Evolutionary conservation across 2,888 invertebrate species (phyloP).

Genomic region (Drosophila yooni): DNA sequence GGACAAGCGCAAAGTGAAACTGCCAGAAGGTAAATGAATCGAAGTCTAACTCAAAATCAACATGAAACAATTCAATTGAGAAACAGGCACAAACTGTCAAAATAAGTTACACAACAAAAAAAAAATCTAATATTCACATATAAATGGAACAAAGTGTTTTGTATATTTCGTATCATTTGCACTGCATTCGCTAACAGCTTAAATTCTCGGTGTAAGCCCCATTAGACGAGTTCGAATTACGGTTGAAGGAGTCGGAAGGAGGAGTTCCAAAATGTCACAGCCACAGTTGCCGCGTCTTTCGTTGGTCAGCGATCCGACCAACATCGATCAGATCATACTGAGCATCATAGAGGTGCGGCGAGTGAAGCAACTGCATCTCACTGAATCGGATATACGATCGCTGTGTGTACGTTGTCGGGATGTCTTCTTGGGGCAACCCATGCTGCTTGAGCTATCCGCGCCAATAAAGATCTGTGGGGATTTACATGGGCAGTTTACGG

Average conservation of each 20-base stretch:
- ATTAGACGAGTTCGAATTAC: slow-evolving; percentile 6
- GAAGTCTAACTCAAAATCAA: background rate
- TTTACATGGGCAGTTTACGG: slow-evolving; percentile 53
- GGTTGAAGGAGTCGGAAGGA: background rate
- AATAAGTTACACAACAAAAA: background rate
- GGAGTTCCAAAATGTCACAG: background rate
- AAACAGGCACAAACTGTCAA: slow-evolving; percentile 40
- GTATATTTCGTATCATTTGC: slow-evolving; percentile 16
- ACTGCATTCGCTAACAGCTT: slow-evolving; percentile 3
- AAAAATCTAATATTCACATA: slow-evolving; percentile 2
- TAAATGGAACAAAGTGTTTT: slow-evolving; percentile 16
- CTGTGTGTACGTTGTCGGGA: slow-evolving; percentile 51
- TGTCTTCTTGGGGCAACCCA: slow-evolving; percentile 48
- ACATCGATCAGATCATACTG: slow-evolving; percentile 52
- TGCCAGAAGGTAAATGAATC: background rate
- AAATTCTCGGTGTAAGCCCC: slow-evolving; percentile 41
- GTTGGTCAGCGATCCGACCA: slow-evolving; percentile 5
- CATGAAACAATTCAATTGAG: background rate
- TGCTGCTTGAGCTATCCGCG: slow-evolving; percentile 69
- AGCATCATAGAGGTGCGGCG: slow-evolving; percentile 51
- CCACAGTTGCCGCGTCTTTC: slow-evolving; percentile 20
- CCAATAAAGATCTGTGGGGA: slow-evolving; percentile 58
- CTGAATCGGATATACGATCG: slow-evolving; percentile 47
- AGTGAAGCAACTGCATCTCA: slow-evolving; percentile 43
- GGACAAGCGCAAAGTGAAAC: background rate